Base-by-base conservation (phyloP, 1,140 invertebrate genomes). In the Papilio helenus region DNA sequence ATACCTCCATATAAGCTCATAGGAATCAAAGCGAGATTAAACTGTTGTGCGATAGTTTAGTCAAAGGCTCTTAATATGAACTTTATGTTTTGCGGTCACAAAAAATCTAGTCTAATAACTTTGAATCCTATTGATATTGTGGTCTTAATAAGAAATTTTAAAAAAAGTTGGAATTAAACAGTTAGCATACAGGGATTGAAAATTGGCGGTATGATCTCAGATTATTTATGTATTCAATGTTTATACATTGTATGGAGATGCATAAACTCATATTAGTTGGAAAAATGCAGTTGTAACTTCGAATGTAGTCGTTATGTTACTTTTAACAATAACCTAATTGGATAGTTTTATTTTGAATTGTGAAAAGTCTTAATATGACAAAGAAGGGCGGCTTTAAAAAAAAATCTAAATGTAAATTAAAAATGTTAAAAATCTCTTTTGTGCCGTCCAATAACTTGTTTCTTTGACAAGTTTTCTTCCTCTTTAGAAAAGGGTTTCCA, bases 361-460 rank as follows among this genome's bases (percentile, higher is more conserved):
- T n/a, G 16, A 7, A 29, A 46, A 34, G 23, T 14, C 0, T 51
- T 12, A 2, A 8, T 12, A 29, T 26, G 5, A 42, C 2, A 20
- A 42, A 39, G n/a, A 76, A 58, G 14, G 65, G 46, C 78, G 68
- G 78, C 65, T 55, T 46, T 14, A 3, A 74, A 49, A 74, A 29
- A 5, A 0, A 39, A 39, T 39, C 34, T 49, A 51, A 51, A n/a
- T 29, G 8, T 20, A 9, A 51, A 81, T 29, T 29, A 9, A 2
- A 73, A 74, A 72, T 42, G 26, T 42, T 73, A 78, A 76, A 77
- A 80, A 83, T 82, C 79, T 82, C 72, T 79, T 80, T 85, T 82
- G 85, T 86, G 86, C 89, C 89, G 89, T 90, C 89, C 89, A 90
- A 72, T 71, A 16, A 80, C 81, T 85, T 84, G 79, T 89, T 87